Base-by-base conservation (phyloP, 2,797 vertebrate species). In the Tenualosa ilisha region DNA sequence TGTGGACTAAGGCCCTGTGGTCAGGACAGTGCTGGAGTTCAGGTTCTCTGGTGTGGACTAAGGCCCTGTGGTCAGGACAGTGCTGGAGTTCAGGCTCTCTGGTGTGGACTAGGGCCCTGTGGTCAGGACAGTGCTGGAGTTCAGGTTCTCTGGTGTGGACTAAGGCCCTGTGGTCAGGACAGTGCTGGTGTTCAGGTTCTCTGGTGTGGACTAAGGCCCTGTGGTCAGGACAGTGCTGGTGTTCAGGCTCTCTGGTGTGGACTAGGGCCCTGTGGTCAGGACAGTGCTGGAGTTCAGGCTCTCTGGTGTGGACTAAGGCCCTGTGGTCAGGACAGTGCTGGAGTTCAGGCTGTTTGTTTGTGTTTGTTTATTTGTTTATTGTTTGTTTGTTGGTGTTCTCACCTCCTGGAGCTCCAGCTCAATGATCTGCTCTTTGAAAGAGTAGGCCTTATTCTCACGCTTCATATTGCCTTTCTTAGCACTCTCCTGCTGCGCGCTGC, bases 381-480 rank as follows among this genome's bases (percentile, higher is more conserved):
- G 17, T 79, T 1, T 46, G 49, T 40, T 22, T 65, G 20, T 40
- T 22, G 54, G 20, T 7, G 24, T 17, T 13, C 93, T 91, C 88
- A 99, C 98, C 97, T 99, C 98, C 90, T 99, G 97, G 87, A 99
- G 93, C 92, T 99, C 98, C 91, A 99, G 92, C 91, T 99, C 98
- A 53, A 99, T 98, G 89, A 99, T 99, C 93, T 99, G 98, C 2
- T 99, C 98, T 94, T 99, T 99, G 90, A 97, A 99, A 79, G 98
- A 98, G 82, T 99, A 99, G 12, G 97, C 97, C 88, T 99, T 99
- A 91, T 99, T 99, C 92, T 99, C 98, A 82, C 98, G 94, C 92
- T 98, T 99, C 95, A 99, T 97, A 92, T 99, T 99, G 87, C 94
- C 96, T 86, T 98, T 99, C 93, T 99, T 99, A 86, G 95, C 93